phyloP scores from a whole-genome alignment of 2,797 vertebrate species.

The Pyrrhura leucotis region DNA sequence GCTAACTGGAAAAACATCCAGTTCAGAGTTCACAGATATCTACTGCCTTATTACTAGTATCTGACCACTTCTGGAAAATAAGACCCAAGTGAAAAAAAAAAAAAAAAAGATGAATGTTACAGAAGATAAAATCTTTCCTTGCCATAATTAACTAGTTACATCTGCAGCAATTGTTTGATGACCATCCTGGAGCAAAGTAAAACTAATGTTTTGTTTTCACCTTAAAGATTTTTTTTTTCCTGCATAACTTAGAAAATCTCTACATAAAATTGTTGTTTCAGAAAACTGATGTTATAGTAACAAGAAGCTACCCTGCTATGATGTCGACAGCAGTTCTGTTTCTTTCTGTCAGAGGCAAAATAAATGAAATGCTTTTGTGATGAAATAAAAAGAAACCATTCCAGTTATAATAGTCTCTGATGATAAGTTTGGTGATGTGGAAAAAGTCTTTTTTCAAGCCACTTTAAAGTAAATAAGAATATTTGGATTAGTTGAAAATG shows the following conservation, averaged over 20 bases:
- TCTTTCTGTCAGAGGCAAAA: background rate
- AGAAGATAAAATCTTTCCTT: background rate
- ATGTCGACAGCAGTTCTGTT: background rate
- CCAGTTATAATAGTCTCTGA: background rate
- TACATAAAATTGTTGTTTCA: background rate
- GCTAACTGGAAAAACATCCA: background rate
- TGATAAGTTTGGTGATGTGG: background rate
- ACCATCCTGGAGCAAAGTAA: background rate
- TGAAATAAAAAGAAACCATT: background rate
- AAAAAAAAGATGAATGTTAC: background rate
- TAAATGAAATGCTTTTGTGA: background rate
- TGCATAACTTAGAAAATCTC: background rate
- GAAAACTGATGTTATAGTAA: background rate
- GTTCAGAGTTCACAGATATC: background rate
- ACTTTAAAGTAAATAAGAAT: background rate
- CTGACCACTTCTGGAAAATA: background rate
- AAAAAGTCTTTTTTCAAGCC: background rate
- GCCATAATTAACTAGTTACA: background rate
- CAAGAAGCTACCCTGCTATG: background rate
- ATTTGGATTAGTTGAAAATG: background rate
- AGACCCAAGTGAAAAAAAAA: background rate
- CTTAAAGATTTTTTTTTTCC: background rate
- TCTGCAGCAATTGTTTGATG: background rate
- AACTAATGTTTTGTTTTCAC: background rate
- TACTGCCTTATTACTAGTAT: background rate